These are phyloP conservation scores for Mechanitis mazaeus DNA, from an alignment of 2,888 invertebrate genomes.

Conservation along the genomic window DNA sequence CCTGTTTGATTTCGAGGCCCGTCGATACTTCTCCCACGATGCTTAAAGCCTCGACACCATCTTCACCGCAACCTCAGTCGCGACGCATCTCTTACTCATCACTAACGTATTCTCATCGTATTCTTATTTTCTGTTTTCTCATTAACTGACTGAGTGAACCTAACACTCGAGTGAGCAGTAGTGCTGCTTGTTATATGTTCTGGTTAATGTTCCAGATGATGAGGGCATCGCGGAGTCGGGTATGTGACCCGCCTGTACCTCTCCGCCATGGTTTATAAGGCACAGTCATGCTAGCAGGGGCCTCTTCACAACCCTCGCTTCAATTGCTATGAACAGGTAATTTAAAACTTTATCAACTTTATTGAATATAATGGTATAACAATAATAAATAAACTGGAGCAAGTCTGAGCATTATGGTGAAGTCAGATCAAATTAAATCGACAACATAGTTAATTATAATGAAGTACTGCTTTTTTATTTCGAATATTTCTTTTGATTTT, in stretches of 20 bases:
- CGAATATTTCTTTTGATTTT: too few relatives aligned
- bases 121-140: background rate
- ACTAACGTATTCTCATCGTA: background rate
- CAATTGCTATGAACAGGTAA: too few relatives aligned
- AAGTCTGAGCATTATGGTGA: too few relatives aligned
- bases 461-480: too few relatives aligned
- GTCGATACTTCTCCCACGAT: background rate
- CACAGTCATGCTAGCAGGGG: too few relatives aligned
- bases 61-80: background rate
- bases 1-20: background rate
- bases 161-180: background rate
- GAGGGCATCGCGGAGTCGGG: constrained; percentile 97
- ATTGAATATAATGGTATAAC: too few relatives aligned
- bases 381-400: too few relatives aligned
- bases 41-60: background rate
- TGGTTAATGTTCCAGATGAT: constrained; percentile 84
- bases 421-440: too few relatives aligned
- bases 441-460: too few relatives aligned
- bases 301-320: too few relatives aligned
- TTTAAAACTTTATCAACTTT: too few relatives aligned
- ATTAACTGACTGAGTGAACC: background rate
- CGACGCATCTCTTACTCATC: background rate
- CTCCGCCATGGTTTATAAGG: too few relatives aligned
- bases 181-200: background rate
- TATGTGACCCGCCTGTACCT: constrained; percentile 77